Evolutionary conservation across 2,888 invertebrate species (phyloP).

Genomic region (Erebia palarica): DNA sequence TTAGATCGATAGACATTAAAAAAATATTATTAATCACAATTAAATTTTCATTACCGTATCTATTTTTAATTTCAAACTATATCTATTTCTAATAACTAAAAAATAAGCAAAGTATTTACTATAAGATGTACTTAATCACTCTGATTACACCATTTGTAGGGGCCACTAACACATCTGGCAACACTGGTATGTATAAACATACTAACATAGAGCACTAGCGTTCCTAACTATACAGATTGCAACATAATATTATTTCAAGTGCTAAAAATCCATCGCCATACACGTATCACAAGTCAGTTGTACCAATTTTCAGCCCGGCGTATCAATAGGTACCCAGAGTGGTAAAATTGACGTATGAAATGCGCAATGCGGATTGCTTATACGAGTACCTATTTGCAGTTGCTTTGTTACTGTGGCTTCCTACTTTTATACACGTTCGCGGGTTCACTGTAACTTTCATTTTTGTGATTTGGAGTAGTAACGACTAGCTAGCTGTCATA

Average conservation of each 20-base stretch:
- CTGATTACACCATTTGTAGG: no score
- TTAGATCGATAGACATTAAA: no score
- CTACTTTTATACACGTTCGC: constrained; percentile 7
- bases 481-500: no score
- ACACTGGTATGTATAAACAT: no score
- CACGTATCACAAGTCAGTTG: constrained; percentile 29
- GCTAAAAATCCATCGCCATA: constrained; percentile 9
- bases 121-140: neutral
- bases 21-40: no score
- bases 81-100: no score
- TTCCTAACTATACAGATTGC: neutral
- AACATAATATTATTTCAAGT: neutral
- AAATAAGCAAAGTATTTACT: no score
- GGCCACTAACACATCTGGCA: no score
- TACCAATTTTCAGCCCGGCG: constrained; percentile 34
- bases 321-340: constrained; percentile 28
- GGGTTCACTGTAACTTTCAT: neutral
- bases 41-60: no score
- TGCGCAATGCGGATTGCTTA: constrained; percentile 36
- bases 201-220: no score
- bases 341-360: constrained; percentile 44
- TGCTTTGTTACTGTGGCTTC: constrained; percentile 13
- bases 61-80: no score
- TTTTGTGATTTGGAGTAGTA: neutral
- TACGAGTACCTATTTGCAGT: constrained; percentile 10